These are phyloP conservation scores for Rhinoptilus africanus DNA, from an alignment of 2,113 vertebrate genomes.

Conservation along the genomic window DNA sequence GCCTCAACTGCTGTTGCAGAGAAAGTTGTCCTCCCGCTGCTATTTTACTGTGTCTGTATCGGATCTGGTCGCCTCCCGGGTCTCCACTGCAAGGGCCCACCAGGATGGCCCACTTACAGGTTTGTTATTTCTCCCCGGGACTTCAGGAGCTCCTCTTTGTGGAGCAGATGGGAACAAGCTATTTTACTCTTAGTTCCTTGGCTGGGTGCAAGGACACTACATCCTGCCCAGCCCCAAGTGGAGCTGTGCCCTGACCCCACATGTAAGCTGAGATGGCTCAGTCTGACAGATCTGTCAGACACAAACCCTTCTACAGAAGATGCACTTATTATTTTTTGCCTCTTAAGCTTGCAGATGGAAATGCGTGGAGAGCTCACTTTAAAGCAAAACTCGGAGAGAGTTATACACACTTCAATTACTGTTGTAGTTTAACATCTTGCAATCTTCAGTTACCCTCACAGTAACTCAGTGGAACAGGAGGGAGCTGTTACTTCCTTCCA, in stretches of 20 bases:
- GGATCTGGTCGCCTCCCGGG: accelerated
- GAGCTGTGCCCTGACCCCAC: not conserved
- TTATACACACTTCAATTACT: not conserved
- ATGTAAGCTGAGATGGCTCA: accelerated
- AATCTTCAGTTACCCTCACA: not conserved
- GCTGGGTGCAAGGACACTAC: not conserved
- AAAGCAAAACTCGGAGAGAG: not conserved
- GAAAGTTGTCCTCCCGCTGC: not conserved
- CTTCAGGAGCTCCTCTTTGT: not conserved
- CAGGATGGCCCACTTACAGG: not conserved
- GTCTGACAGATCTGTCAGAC: not conserved
- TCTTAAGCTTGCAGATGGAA: not conserved
- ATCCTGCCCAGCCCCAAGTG: not conserved
- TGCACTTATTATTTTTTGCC: not conserved
- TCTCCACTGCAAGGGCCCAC: not conserved
- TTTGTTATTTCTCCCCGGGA: not conserved
- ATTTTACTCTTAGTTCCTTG: not conserved
- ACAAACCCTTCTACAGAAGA: not conserved
- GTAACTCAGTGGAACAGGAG: not conserved
- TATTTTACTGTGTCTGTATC: accelerated
- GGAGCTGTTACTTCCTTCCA: not conserved
- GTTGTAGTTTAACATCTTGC: not conserved
- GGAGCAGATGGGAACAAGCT: not conserved
- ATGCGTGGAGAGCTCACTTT: not conserved
- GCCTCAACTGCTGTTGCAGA: not conserved